Conservation (phyloP, 2,797 vertebrate species). For the Masticophis lateralis region DNA sequence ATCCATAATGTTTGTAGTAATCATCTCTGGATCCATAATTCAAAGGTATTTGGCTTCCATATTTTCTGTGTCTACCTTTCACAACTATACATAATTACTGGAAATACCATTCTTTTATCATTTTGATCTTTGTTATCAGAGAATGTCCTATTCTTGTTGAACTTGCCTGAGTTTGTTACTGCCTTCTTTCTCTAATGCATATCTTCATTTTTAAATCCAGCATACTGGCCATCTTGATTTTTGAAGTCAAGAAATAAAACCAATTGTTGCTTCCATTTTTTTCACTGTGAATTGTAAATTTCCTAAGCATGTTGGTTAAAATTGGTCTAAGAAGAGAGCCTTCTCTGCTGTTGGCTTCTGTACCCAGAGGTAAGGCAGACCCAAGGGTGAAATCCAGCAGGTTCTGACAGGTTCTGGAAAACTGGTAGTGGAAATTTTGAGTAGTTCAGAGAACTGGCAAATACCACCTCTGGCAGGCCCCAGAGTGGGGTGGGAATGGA, state of each 20-base stretch:
- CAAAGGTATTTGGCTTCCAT: background rate
- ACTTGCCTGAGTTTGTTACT: background rate
- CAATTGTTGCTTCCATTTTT: background rate
- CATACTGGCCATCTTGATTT: background rate
- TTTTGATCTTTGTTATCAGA: background rate
- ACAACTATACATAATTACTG: background rate
- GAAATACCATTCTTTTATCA: background rate
- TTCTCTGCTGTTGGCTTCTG: background rate
- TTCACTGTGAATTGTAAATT: background rate
- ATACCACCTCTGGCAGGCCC: too few relatives aligned
- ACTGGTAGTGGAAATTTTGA: too few relatives aligned
- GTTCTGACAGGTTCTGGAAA: too few relatives aligned
- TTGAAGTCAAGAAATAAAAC: background rate
- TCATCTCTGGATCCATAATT: background rate
- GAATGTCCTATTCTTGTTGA: background rate
- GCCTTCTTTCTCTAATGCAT: background rate
- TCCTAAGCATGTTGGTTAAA: background rate
- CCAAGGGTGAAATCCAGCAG: too few relatives aligned
- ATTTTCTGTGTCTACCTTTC: background rate
- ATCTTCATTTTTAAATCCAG: background rate
- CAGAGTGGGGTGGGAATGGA: too few relatives aligned
- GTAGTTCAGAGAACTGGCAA: too few relatives aligned
- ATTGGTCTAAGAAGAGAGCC: background rate
- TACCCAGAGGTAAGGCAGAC: background rate
- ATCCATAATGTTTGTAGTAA: background rate